phyloP scores from a whole-genome alignment of 2,888 invertebrate species.

The Drosophila kambysellisi region DNA sequence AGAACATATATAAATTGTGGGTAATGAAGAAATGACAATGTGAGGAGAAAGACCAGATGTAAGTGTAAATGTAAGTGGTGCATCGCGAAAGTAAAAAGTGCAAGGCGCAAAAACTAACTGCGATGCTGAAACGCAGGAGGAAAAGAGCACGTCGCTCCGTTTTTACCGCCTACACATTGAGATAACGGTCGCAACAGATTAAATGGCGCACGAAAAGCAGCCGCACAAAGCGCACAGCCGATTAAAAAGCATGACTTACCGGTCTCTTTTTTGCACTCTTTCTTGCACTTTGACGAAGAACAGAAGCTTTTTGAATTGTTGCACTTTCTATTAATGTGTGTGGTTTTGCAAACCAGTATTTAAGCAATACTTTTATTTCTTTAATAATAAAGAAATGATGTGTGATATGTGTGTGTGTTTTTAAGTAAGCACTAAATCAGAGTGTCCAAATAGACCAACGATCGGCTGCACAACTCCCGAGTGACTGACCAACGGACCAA shows the following conservation, averaged over 20 bases:
- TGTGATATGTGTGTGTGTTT: background rate
- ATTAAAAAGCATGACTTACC: constrained; percentile 66
- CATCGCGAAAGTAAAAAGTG: constrained; percentile 40
- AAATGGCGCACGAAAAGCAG: constrained; percentile 61
- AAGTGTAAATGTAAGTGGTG: constrained; percentile 22
- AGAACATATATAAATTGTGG: constrained; percentile 10
- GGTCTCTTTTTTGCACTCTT: constrained; percentile 39
- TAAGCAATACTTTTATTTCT: background rate
- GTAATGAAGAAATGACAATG: constrained; percentile 17
- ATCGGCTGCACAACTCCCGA: constrained; percentile 70
- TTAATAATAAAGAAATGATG: background rate
- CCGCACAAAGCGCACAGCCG: constrained; percentile 42
- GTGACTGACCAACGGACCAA: constrained; percentile 64
- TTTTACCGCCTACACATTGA: constrained; percentile 37
- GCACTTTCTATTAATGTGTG: background rate
- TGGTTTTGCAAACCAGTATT: constrained; percentile 22
- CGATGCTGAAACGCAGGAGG: constrained; percentile 48
- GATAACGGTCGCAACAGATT: constrained; percentile 66
- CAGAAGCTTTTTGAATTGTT: background rate
- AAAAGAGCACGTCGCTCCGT: constrained; percentile 2
- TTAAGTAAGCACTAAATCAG: constrained; percentile 10
- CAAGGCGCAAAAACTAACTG: constrained; percentile 53
- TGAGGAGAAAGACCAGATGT: constrained; percentile 13
- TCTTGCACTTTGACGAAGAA: constrained; percentile 12
- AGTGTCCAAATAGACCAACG: constrained; percentile 38